phyloP scores from a whole-genome alignment of 2,113 vertebrate genomes.

The Maccullochella peelii region DNA sequence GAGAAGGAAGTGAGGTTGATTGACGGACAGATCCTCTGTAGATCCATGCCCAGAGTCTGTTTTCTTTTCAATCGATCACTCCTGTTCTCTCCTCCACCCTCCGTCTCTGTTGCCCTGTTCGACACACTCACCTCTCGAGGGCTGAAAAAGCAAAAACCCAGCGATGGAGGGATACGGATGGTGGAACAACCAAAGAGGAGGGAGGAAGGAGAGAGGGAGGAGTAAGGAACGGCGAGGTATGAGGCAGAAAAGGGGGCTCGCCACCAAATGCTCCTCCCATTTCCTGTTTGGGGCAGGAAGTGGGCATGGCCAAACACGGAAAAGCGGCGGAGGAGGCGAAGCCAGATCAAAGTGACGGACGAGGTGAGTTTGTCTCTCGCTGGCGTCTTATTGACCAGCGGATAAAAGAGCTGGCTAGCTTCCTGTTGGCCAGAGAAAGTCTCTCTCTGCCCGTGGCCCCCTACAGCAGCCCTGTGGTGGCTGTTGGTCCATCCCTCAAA shows the following conservation, averaged over 20 bases:
- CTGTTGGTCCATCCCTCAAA: constrained; percentile 70
- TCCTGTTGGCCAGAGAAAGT: constrained; percentile 60
- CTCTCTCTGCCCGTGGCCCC: constrained; percentile 59
- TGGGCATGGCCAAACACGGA: constrained; percentile 59
- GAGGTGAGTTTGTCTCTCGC: constrained; percentile 55
- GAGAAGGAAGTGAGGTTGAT: constrained; percentile 72
- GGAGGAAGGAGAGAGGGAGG: constrained; percentile 64
- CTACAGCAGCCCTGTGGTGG: constrained; percentile 47
- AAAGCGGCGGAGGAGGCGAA: constrained; percentile 42
- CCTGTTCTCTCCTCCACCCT: constrained; percentile 43
- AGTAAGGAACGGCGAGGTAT: constrained; percentile 70
- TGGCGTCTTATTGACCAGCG: constrained; percentile 39
- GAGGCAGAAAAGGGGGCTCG: constrained; percentile 65
- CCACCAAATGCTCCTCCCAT: constrained; percentile 58
- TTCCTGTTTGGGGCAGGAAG: constrained; percentile 69
- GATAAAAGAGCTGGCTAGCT: constrained; percentile 56
- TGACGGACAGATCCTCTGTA: constrained; percentile 56
- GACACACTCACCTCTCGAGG: constrained; percentile 51
- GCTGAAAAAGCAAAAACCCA: constrained; percentile 61
- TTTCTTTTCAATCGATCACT: constrained; percentile 62
- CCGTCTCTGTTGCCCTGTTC: constrained; percentile 50
- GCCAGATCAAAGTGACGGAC: constrained; percentile 54
- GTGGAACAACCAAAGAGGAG: constrained; percentile 55
- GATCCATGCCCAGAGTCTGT: constrained; percentile 49
- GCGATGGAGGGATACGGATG: constrained; percentile 46